phyloP scores from a whole-genome alignment of 2,113 vertebrate species.

The Boulengeromyrus knoepffleri region DNA sequence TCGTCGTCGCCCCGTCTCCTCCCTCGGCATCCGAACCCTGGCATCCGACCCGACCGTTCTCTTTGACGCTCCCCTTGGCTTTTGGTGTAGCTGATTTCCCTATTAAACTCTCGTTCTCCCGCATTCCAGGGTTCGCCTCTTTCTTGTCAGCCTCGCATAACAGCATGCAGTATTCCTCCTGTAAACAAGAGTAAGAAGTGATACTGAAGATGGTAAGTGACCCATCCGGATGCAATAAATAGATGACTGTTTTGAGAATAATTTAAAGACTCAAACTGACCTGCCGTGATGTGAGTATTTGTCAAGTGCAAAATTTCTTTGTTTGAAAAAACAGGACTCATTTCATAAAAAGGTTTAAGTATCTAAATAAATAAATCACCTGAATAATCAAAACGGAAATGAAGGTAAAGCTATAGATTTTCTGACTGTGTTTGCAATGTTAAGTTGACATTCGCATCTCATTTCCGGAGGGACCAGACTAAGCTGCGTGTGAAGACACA shows the following conservation, averaged over 20 bases:
- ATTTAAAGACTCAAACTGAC: background rate
- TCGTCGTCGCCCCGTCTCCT: no score
- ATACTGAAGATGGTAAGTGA: slow-evolving; percentile 28
- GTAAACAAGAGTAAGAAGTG: slow-evolving; percentile 24
- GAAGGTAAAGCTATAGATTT: background rate
- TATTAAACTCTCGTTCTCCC: no score
- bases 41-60: no score
- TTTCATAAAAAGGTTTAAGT: background rate
- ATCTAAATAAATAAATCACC: background rate
- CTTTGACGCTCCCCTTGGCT: no score
- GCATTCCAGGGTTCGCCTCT: no score
- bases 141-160: no score
- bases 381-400: background rate
- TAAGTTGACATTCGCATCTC: background rate
- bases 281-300: background rate
- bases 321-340: background rate
- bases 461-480: background rate
- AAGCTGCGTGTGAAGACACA: background rate
- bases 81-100: no score
- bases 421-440: background rate
- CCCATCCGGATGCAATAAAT: slow-evolving; percentile 25
- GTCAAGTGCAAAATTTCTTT: slow-evolving; percentile 19
- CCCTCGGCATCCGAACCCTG: no score
- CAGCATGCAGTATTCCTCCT: slow-evolving; percentile 38
- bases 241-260: background rate